These are phyloP conservation scores for Heliconius eleuchia DNA, from an alignment of 1,140 invertebrate species.

Conservation along the genomic window DNA sequence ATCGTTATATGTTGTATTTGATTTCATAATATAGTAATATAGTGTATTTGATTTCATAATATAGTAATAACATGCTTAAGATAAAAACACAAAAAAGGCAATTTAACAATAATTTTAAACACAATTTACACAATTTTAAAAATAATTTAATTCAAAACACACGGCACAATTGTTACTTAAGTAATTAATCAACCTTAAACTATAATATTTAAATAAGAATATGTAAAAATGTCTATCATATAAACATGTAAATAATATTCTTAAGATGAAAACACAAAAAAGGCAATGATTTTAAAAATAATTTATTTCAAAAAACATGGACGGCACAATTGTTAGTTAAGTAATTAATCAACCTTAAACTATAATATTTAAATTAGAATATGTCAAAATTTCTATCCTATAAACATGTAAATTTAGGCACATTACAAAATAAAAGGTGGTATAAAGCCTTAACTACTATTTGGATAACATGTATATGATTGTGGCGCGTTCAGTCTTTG, in stretches of 20 bases:
- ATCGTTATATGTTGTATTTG: no score
- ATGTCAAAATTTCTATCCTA: background rate
- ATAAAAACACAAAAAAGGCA: background rate
- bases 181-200: background rate
- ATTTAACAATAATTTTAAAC: no score
- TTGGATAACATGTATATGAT: background rate
- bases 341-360: background rate
- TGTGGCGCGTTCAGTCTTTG: background rate
- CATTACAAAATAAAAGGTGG: background rate
- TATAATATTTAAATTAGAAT: background rate
- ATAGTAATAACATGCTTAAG: no score
- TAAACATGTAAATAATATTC: background rate
- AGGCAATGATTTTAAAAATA: background rate
- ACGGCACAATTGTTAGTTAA: conserved; percentile 41
- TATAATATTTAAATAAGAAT: background rate
- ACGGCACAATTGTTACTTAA: conserved; percentile 40
- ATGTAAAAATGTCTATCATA: background rate
- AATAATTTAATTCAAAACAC: conserved; percentile 18
- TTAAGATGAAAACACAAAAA: background rate
- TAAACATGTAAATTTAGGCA: background rate
- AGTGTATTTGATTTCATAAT: no score
- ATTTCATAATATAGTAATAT: no score
- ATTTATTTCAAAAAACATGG: conserved; percentile 28
- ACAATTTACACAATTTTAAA: background rate
- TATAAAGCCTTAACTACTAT: background rate